A percentile compares a stretch with the other conserved stretches of the same genome.
Evolutionary conservation across 2,797 vertebrate species (phyloP).

Genomic region (Eupleurogrammus muticus): DNA sequence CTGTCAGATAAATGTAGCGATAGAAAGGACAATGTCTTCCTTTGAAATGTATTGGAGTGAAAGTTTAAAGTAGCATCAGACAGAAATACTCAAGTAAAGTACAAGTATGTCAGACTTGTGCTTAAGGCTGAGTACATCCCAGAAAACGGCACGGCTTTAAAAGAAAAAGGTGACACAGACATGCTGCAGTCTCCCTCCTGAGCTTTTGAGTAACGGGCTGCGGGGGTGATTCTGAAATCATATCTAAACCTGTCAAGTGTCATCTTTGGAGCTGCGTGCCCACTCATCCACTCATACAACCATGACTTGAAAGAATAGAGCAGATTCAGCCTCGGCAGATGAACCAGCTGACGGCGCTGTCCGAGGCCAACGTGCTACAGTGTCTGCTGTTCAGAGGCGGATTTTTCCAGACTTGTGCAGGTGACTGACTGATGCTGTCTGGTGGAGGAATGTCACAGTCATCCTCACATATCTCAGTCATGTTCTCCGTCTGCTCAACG

Average conservation of each 20-base stretch:
- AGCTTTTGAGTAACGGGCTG: constrained; percentile 55
- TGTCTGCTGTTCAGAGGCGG: constrained; percentile 41
- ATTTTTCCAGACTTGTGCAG: constrained; percentile 62
- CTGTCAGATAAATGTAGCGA: no score
- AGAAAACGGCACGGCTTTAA: constrained; percentile 45
- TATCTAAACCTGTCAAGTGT: constrained; percentile 47
- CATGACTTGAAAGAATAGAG: constrained; percentile 35
- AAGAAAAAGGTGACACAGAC: constrained; percentile 46
- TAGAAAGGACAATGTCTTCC: no score
- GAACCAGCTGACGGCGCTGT: constrained; percentile 29
- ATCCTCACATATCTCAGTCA: constrained; percentile 67
- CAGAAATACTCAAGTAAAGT: no score
- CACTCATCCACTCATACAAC: constrained; percentile 7
- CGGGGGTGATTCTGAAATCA: constrained; percentile 38
- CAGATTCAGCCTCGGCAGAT: constrained; percentile 20
- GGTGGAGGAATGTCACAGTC: constrained; percentile 67
- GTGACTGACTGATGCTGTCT: constrained; percentile 62
- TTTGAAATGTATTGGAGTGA: no score
- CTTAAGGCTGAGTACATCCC: not conserved
- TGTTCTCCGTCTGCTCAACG: constrained; percentile 61
- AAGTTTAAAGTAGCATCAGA: no score
- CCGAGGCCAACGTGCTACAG: constrained; percentile 14
- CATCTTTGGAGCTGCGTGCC: constrained; percentile 28
- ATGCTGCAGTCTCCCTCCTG: constrained; percentile 24
- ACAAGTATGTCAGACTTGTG: no score